phyloP scores from a whole-genome alignment of 2,888 invertebrate genomes.

The Monochamus alternatus region DNA sequence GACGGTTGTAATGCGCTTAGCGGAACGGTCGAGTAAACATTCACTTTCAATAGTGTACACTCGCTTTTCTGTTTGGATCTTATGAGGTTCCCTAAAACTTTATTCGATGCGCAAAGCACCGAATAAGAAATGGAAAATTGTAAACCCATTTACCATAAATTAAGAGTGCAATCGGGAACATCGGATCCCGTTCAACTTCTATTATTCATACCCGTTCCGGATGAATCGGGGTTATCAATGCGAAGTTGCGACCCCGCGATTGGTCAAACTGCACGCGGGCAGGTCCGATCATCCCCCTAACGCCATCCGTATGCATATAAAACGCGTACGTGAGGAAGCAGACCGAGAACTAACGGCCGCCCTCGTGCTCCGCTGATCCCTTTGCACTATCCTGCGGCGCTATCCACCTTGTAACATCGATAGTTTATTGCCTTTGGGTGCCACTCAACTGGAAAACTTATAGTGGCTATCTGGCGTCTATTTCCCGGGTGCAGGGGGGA shows the following conservation, averaged over 20 bases:
- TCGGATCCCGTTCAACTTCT: not conserved
- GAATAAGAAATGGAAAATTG: not conserved
- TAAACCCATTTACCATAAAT: not conserved
- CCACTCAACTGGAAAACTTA: conserved; percentile 31
- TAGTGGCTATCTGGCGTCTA: conserved; percentile 30
- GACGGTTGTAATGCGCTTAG: no score
- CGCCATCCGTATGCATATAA: conserved; percentile 18
- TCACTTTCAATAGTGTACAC: no score
- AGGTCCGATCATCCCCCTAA: not conserved
- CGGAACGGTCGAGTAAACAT: no score
- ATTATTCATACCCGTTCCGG: not conserved
- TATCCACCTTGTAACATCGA: conserved; percentile 26
- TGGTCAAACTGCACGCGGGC: not conserved
- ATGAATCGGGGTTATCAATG: conserved; percentile 2
- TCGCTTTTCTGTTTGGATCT: no score
- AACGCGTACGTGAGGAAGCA: conserved; percentile 10
- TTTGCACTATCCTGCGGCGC: conserved; percentile 33
- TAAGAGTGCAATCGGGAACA: not conserved
- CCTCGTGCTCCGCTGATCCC: conserved; percentile 30
- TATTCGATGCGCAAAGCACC: no score
- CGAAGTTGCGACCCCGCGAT: not conserved
- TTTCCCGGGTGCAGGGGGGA: conserved; percentile 20
- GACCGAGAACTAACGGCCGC: not conserved
- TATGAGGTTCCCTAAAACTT: no score
- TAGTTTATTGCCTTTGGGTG: conserved; percentile 38